Conservation (phyloP, 2,888 invertebrate genomes). For the Hydriomena furcata region DNA sequence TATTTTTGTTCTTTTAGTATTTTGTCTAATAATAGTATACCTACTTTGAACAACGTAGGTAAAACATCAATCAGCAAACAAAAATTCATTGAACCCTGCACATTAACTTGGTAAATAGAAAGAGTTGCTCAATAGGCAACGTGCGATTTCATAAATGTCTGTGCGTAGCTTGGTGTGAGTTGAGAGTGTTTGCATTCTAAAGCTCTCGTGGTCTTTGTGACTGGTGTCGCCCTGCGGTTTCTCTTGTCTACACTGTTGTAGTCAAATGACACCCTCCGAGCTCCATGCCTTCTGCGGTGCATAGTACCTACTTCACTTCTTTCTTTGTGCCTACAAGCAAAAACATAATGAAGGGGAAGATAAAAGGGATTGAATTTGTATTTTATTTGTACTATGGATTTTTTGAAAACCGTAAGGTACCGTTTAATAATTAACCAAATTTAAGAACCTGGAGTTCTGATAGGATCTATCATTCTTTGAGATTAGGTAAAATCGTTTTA, state of each 20-base stretch:
- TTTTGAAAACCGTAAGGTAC: too few species aligned
- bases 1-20: too few species aligned
- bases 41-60: background rate
- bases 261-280: slow-evolving; percentile 5
- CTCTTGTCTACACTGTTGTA: slow-evolving; percentile 9
- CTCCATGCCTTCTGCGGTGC: background rate
- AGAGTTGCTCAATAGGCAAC: background rate
- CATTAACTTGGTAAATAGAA: background rate
- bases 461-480: too few species aligned
- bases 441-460: too few species aligned
- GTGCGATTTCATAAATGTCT: background rate
- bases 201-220: slow-evolving; percentile 15
- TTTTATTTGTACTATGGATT: too few species aligned
- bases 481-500: too few species aligned
- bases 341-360: too few species aligned
- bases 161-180: background rate
- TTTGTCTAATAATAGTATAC: too few species aligned
- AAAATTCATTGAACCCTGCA: slow-evolving; percentile 3
- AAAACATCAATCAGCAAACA: background rate
- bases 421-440: too few species aligned
- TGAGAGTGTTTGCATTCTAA: background rate
- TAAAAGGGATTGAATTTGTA: too few species aligned
- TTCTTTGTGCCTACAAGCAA: too few species aligned
- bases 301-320: too few species aligned
- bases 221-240: slow-evolving; percentile 7